Conservation (phyloP, 2,113 vertebrate genomes). For the Neofelis nebulosa region DNA sequence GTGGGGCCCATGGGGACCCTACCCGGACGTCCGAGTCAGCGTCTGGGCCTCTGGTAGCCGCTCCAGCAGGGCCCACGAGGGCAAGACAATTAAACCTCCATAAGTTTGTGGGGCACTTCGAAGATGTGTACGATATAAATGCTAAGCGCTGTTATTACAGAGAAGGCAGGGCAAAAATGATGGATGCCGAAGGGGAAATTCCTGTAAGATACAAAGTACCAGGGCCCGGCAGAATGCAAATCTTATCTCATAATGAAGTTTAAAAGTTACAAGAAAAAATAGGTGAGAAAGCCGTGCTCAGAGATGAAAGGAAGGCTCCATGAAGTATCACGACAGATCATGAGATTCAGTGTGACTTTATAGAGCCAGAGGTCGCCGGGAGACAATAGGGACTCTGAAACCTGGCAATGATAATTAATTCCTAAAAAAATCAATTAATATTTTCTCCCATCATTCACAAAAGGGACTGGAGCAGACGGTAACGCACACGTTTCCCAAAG, state of each 20-base stretch:
- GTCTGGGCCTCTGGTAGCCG: background rate
- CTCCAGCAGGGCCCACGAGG: background rate
- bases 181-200: background rate
- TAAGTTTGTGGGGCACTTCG: conserved; percentile 11
- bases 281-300: background rate
- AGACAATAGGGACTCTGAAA: conserved; percentile 15
- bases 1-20: rapidly evolving
- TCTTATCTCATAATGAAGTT: background rate
- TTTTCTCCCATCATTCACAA: background rate
- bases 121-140: conserved; percentile 45
- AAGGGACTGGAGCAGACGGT: background rate
- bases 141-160: background rate
- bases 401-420: conserved; percentile 43
- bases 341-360: background rate
- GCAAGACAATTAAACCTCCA: conserved; percentile 52
- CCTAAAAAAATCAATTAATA: conserved; percentile 53
- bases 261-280: background rate
- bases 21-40: background rate
- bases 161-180: background rate
- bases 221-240: background rate
- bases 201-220: rapidly evolving
- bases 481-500: background rate
- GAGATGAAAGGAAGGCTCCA: background rate
- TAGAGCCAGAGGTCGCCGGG: background rate
- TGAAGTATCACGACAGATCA: background rate